phyloP scores from a whole-genome alignment of 2,113 vertebrate genomes.

The Mirounga angustirostris region DNA sequence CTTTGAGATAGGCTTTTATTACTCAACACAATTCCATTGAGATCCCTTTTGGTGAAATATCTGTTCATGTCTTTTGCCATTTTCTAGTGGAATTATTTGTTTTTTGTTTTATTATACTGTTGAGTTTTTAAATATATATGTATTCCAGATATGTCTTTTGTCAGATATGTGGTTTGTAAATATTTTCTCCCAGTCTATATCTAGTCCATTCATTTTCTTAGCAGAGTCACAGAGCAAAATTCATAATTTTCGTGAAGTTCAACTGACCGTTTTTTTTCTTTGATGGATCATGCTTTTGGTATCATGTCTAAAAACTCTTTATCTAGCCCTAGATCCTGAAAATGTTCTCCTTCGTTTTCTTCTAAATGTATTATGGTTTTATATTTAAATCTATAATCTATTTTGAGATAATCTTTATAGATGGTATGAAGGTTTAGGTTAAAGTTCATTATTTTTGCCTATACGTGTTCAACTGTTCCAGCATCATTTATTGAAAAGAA shows the following conservation, averaged over 20 bases:
- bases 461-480: background rate
- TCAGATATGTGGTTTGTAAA: background rate
- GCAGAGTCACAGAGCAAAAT: background rate
- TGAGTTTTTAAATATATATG: background rate
- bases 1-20: background rate
- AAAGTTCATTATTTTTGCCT: background rate
- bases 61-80: background rate
- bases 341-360: background rate
- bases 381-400: background rate
- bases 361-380: background rate
- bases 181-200: background rate
- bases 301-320: background rate
- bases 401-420: background rate
- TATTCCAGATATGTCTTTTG: background rate
- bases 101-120: background rate
- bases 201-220: background rate
- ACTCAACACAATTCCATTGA: background rate
- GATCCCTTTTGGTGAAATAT: background rate
- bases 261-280: background rate
- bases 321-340: background rate
- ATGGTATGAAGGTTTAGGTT: background rate
- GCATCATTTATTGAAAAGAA: background rate
- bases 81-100: background rate
- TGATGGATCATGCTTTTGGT: background rate
- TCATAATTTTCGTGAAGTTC: background rate